Evolutionary conservation across 30 jellyfish, hydroid and myxozoan genomes (phyloP).

Genomic region (Clytia hemisphaerica): DNA sequence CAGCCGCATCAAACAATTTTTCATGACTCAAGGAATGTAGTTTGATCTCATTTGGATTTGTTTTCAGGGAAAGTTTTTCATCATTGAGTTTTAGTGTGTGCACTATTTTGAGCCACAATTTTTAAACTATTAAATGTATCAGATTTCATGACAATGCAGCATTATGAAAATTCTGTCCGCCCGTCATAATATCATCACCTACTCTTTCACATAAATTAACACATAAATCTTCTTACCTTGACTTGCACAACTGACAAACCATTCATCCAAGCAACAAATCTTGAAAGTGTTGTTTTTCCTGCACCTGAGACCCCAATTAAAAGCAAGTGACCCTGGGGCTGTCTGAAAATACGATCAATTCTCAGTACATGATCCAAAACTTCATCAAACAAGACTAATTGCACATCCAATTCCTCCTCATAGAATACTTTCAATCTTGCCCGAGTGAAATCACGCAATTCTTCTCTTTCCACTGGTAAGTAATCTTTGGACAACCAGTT

Average conservation of each 20-base stretch:
- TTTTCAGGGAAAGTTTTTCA: no score
- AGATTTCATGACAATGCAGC: slow-evolving; percentile 13
- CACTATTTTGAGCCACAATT: no score
- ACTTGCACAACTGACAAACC: slow-evolving; percentile 97
- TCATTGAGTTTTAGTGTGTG: no score
- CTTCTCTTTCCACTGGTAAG: slow-evolving; percentile 89
- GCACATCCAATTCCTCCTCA: slow-evolving; percentile 98
- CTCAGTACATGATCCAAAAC: slow-evolving; percentile 94
- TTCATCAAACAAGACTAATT: slow-evolving; percentile 87
- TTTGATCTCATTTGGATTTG: no score
- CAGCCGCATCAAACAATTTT: no score
- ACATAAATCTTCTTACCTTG: slow-evolving; percentile 40
- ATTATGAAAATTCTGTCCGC: slow-evolving; percentile 13
- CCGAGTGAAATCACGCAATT: slow-evolving; percentile 71
- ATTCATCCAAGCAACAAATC: slow-evolving; percentile 99
- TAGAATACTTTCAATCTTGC: slow-evolving; percentile 96
- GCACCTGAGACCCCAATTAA: slow-evolving; percentile 99
- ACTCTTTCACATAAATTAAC: neutral
- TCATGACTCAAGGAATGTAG: no score
- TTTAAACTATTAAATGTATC: no score
- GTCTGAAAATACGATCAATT: slow-evolving; percentile 94
- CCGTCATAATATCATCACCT: slow-evolving; percentile 35
- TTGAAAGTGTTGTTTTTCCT: slow-evolving; percentile 92
- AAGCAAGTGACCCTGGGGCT: slow-evolving; percentile 92
- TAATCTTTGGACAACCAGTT: slow-evolving; percentile 97